Percentiles rank a stretch among this genome's conserved stretches.
phyloP scores from a whole-genome alignment of 2,113 vertebrate species.

The Festucalex cinctus region DNA sequence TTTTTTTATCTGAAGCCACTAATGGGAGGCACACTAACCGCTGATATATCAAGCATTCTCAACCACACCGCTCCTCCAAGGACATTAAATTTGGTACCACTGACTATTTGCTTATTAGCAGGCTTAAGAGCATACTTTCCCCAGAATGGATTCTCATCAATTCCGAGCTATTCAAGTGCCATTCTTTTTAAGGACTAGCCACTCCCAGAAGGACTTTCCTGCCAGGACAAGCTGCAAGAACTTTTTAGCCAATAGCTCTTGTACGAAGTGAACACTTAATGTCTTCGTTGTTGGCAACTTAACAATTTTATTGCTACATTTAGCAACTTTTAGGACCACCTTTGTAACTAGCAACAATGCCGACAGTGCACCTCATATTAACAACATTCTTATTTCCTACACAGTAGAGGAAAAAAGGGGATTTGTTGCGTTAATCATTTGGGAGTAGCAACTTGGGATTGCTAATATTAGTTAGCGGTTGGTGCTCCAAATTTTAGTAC shows the following conservation, averaged over 20 bases:
- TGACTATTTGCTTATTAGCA: background rate
- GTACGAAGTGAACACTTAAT: background rate
- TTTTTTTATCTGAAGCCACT: background rate
- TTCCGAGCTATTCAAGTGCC: too few species aligned
- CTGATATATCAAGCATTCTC: background rate
- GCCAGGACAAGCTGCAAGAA: too few species aligned
- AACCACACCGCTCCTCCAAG: background rate
- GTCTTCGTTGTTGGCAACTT: background rate
- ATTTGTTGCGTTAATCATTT: too few species aligned
- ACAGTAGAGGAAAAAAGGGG: too few species aligned
- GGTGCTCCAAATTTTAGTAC: too few species aligned
- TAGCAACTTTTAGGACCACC: background rate
- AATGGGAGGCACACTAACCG: background rate
- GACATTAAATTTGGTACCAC: background rate
- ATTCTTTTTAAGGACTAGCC: background rate
- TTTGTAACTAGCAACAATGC: background rate
- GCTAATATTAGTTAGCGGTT: too few species aligned
- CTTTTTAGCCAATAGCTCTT: background rate
- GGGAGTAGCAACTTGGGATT: too few species aligned
- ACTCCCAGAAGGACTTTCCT: background rate
- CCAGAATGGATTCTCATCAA: background rate
- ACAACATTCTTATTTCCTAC: too few species aligned
- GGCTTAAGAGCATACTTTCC: background rate
- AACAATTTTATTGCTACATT: background rate
- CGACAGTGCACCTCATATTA: background rate